These are phyloP conservation scores for Mormyrops boulengeri DNA, from an alignment of 2,797 vertebrate species.

Conservation along the genomic window DNA sequence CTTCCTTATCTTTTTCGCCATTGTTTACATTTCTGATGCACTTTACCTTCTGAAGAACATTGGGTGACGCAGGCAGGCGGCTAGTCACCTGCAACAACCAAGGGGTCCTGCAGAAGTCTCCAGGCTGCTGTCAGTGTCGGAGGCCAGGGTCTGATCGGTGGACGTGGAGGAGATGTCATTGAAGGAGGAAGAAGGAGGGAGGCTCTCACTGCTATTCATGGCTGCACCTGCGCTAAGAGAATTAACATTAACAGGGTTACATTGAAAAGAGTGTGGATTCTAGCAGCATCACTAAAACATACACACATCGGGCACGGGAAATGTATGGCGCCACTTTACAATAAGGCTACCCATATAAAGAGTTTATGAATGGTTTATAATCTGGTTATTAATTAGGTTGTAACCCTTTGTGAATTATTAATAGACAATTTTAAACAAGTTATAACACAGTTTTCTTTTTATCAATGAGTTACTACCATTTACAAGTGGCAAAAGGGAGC, in stretches of 20 bases:
- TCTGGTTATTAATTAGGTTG: not conserved
- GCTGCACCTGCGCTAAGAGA: slow-evolving; percentile 99
- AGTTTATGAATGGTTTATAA: not conserved
- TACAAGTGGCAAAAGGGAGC: not conserved
- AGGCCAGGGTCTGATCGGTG: slow-evolving; percentile 99
- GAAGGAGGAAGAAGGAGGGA: slow-evolving; percentile 95
- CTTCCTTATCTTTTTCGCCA: slow-evolving; percentile 50
- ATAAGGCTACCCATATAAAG: not conserved
- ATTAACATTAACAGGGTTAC: slow-evolving; percentile 88
- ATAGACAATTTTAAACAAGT: not conserved
- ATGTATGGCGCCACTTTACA: not conserved
- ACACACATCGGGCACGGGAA: not conserved
- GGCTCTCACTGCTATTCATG: slow-evolving; percentile 99
- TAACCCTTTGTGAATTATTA: not conserved
- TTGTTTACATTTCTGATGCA: slow-evolving; percentile 36
- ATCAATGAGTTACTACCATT: not conserved
- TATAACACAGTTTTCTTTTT: not conserved
- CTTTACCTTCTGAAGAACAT: slow-evolving; percentile 96
- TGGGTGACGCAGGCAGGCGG: slow-evolving; percentile 99
- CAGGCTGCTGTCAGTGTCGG: slow-evolving; percentile 99
- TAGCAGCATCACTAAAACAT: slow-evolving; percentile 20
- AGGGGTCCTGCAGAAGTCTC: slow-evolving; percentile 97
- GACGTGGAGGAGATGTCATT: slow-evolving; percentile 99
- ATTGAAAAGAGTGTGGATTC: slow-evolving; percentile 55
- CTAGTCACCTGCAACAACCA: slow-evolving; percentile 99